Percentiles rank a stretch among this genome's conserved stretches.
Evolutionary conservation across 1,140 invertebrate species (phyloP).

Genomic region (Drosophila willistoni): DNA sequence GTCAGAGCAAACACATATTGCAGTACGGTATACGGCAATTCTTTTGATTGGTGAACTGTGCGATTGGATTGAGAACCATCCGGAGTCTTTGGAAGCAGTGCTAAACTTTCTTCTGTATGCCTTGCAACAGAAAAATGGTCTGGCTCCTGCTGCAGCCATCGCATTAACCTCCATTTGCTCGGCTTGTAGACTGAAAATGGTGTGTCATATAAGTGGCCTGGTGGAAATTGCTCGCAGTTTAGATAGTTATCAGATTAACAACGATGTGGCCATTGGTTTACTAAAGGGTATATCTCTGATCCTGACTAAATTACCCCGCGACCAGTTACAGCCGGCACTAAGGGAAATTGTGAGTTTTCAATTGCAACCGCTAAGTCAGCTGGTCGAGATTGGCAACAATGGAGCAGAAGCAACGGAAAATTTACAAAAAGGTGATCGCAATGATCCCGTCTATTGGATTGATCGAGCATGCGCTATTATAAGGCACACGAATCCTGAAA

Average conservation of each 20-base stretch:
- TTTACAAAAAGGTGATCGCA: conserved; percentile 83
- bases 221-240: conserved; percentile 91
- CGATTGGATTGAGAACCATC: conserved; percentile 97
- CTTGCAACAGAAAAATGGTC: conserved; percentile 88
- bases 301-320: conserved; percentile 86
- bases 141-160: conserved; percentile 90
- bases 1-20: conserved; percentile 92
- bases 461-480: conserved; percentile 96
- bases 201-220: conserved; percentile 91
- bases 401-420: conserved; percentile 25
- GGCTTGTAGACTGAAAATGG: conserved; percentile 91
- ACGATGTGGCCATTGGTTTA: conserved; percentile 91
- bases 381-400: conserved; percentile 81
- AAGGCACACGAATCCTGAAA: conserved; percentile 88
- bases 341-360: conserved; percentile 91
- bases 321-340: conserved; percentile 88
- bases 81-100: conserved; percentile 90
- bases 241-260: conserved; percentile 91
- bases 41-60: conserved; percentile 95
- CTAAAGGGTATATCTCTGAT: conserved; percentile 91
- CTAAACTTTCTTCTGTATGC: conserved; percentile 91
- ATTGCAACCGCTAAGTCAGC: conserved; percentile 86
- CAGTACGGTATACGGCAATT: conserved; percentile 94
- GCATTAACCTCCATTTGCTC: conserved; percentile 88
- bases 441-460: conserved; percentile 96